These are phyloP conservation scores for Vanessa tameamea DNA, from an alignment of 1,140 invertebrate genomes.

Conservation along the genomic window DNA sequence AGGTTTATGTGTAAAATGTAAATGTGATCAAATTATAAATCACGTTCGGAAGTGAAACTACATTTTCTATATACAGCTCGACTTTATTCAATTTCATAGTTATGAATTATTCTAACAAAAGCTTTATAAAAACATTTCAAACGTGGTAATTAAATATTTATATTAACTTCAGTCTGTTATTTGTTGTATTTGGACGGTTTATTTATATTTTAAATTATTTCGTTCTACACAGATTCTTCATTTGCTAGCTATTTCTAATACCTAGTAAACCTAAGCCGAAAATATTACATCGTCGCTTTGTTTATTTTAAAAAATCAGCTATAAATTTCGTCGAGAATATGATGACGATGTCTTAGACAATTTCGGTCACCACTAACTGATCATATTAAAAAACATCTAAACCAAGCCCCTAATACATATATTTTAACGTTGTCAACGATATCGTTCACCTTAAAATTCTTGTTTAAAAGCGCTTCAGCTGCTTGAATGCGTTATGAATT, in stretches of 20 bases:
- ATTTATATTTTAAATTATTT: not conserved
- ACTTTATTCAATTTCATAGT: slow-evolving; percentile 9
- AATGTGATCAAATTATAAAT: slow-evolving; percentile 14
- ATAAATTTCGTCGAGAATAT: too few species aligned
- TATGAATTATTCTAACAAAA: slow-evolving; percentile 17
- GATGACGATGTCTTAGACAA: too few species aligned
- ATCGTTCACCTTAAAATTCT: not conserved
- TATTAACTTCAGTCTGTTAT: not conserved
- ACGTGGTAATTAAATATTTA: slow-evolving; percentile 15
- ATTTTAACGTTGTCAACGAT: too few species aligned
- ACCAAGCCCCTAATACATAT: too few species aligned
- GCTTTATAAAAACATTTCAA: slow-evolving; percentile 16
- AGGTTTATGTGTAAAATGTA: not conserved
- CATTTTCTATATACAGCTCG: slow-evolving; percentile 1
- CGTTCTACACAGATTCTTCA: not conserved
- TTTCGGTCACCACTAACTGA: too few species aligned
- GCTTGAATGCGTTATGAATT: too few species aligned
- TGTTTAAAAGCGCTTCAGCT: too few species aligned
- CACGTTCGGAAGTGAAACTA: slow-evolving; percentile 14
- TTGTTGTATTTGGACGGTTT: not conserved
- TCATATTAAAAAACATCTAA: too few species aligned
- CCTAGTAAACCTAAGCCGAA: too few species aligned
- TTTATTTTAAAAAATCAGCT: too few species aligned
- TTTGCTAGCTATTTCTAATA: too few species aligned
- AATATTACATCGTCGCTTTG: too few species aligned